These are phyloP conservation scores for Acrossocheilus fasciatus DNA, from an alignment of 2,797 vertebrate genomes.

Conservation along the genomic window DNA sequence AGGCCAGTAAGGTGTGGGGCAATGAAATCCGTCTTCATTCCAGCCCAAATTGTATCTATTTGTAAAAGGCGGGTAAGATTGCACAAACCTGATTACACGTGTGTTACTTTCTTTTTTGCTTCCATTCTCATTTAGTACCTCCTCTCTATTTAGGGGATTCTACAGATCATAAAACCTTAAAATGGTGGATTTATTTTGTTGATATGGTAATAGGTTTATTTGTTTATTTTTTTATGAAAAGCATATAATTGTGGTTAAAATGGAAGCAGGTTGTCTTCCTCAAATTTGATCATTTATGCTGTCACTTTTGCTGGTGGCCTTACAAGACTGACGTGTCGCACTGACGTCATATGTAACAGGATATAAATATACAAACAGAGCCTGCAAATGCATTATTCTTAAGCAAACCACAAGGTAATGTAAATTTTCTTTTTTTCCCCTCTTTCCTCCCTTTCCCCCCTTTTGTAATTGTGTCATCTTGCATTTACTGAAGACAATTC, in stretches of 20 bases:
- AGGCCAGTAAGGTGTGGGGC: not conserved
- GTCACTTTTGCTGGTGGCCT: too few relatives aligned
- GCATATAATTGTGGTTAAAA: not conserved
- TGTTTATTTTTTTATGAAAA: not conserved
- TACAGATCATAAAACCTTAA: not conserved
- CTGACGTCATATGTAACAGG: not conserved
- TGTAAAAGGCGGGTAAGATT: not conserved
- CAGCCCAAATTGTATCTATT: not conserved
- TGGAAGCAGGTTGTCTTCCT: not conserved
- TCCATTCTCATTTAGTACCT: not conserved
- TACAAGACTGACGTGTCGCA: not conserved
- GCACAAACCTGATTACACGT: not conserved
- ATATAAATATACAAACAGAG: not conserved
- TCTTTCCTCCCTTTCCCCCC: too few relatives aligned
- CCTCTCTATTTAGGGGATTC: not conserved
- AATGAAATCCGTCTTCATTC: conserved; percentile 11
- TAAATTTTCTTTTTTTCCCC: not conserved
- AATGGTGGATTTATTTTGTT: not conserved
- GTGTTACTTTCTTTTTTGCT: not conserved
- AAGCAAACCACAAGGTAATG: not conserved
- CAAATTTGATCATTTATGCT: not conserved
- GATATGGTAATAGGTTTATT: not conserved
- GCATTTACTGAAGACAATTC: not conserved
- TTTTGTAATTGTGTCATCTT: not conserved
- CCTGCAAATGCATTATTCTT: not conserved